Base-by-base conservation (phyloP, 2,113 vertebrate genomes). In the Papio anubis region DNA sequence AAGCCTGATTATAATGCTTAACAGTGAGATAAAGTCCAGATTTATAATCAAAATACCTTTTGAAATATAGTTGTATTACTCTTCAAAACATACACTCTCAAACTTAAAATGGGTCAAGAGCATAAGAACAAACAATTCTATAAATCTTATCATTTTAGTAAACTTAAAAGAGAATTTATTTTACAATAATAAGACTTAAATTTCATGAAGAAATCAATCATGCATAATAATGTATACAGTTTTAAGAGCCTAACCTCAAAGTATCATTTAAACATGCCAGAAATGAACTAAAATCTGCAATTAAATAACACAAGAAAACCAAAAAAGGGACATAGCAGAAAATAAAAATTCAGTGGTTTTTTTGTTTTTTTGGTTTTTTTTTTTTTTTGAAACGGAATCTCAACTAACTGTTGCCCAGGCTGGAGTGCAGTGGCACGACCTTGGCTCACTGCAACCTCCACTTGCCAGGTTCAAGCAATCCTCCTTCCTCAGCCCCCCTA, bases 201-300 rank as follows among this genome's bases (percentile, higher is more conserved):
- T 94, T 85, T 93, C 88, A 95, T 70, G 45, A 89, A 90, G n/a
- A 93, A 93, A 88, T 96, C 43, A 95, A 55, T 16, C 61, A 90
- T 55, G 16, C 1, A 88, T 50, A 80, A 87, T 59, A 86, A 75
- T 20, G 20, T 94, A 91, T n/a, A 91, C 18, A 85, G 10, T 92
- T 84, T 93, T 79, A 97, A 96, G 48, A 80, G 5, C 45, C 61
- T 81, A 97, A 90, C 21, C 76, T 93, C 70, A 93, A 93, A 94
- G 50, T 38, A 87, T 70, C 61, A 90, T 38, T 93, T 90, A 30
- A 88, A 75, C 35, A 94, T 30, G 61, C n/a, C 21, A 81, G 27
- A 97, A 95, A 95, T 50, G 83, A 90, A 76, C 18, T 85, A 81
- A 96, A 97, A 93, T 59, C 52, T 93, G 21, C 11, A 95, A 82